Evolutionary conservation across 2,113 vertebrate genomes (phyloP), one percentile per base, ranked within the genome.

Genomic region (Podarcis cretensis): DNA sequence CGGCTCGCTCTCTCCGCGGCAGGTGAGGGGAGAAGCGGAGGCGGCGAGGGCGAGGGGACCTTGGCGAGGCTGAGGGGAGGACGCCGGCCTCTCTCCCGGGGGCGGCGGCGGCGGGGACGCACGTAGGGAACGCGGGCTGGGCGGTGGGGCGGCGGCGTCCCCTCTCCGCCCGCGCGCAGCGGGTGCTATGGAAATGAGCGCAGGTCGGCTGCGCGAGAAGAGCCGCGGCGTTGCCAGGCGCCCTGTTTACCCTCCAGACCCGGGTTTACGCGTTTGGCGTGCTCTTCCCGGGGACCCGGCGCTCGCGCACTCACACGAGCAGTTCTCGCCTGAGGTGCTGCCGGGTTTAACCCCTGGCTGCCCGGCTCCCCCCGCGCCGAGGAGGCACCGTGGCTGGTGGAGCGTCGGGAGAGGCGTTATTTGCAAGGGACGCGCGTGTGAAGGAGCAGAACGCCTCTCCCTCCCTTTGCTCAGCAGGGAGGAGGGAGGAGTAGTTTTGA

Each of bases 121-220:
- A 57, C 80, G 32, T 48, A 71, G 84, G 84, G 73, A 89, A 81
- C 76, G 57, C 59, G 3, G 57, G 48, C 48, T 54, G 48, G 48
- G 48, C 48, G 9, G 48, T 0, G 8, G 18, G 35, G 18, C 20
- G 8, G 18, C 20, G 8, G 23, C 40, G 76, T 7, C 35, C 5
- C 74, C 32, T 35, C 48, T 32, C n/a, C 20, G 8, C 85, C 85
- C 25, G 76, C 65, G 21, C 66, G 12, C 76, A 14, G 6, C 77
- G 65, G 85, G 77, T 80, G 68, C 77, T 71, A 81, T 81, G 85
- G 85, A 81, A 66, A 87, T 57, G 66, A 80, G 65, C 27, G 85
- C 85, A 37, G 77, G 77, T 71, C 71, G 66, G 65, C 10, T 71
- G 85, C 83, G 54, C 54, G 48, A 77, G 68, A 8, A 9, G 63